Conservation (phyloP, 2,888 invertebrate species). For the Ophioninae sp. region DNA sequence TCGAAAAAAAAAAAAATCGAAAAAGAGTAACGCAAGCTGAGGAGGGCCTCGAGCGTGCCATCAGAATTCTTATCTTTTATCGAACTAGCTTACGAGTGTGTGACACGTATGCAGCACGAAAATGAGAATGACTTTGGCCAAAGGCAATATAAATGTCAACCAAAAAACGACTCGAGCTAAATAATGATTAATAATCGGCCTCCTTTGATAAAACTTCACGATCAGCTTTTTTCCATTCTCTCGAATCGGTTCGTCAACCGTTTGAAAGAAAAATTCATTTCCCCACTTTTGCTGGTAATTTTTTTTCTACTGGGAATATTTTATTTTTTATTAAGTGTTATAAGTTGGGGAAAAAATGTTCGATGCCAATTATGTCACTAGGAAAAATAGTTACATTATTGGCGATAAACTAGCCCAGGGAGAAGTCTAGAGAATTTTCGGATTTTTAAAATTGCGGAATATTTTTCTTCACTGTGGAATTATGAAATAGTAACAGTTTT, state of each 20-base stretch:
- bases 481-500: too few relatives aligned
- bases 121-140: constrained; percentile 27
- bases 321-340: not conserved
- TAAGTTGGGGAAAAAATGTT: not conserved
- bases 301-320: not conserved
- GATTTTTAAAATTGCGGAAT: not conserved
- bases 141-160: constrained; percentile 28
- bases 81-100: constrained; percentile 48
- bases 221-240: not conserved
- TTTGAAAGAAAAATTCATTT: not conserved
- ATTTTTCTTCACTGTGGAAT: too few relatives aligned
- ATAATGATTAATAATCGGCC: constrained; percentile 24
- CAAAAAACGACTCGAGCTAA: not conserved
- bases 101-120: constrained; percentile 44
- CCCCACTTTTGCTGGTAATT: not conserved
- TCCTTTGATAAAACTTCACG: not conserved
- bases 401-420: too few relatives aligned
- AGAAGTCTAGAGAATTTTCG: not conserved
- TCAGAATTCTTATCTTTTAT: constrained; percentile 48
- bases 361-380: not conserved
- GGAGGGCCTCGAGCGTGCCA: constrained; percentile 16
- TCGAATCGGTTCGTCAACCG: not conserved
- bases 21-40: not conserved
- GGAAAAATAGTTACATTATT: too few relatives aligned
- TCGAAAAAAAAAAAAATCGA: constrained; percentile 10